Conservation (phyloP, 1,140 invertebrate species). For the Centruroides vittatus region DNA sequence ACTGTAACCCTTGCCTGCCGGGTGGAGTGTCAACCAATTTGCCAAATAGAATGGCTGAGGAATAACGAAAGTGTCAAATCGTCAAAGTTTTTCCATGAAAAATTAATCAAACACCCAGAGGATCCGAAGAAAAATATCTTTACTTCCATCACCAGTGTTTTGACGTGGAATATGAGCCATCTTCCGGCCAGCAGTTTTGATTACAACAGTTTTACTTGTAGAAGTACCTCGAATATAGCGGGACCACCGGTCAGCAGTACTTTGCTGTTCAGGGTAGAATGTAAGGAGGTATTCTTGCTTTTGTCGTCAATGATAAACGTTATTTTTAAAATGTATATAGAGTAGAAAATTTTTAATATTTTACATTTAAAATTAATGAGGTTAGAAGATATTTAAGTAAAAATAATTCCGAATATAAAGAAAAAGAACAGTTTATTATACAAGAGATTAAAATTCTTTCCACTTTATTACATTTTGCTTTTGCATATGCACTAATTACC, state of each 20-base stretch:
- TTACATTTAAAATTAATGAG: too few relatives aligned
- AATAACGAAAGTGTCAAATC: conserved; percentile 29
- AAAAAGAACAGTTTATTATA: too few relatives aligned
- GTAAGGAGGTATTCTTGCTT: conserved; percentile 41
- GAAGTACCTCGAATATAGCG: conserved; percentile 52
- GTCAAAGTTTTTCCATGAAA: conserved; percentile 11
- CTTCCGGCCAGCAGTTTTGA: conserved; percentile 36
- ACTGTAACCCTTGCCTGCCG: conserved; percentile 67
- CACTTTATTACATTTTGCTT: too few relatives aligned
- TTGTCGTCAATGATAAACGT: not conserved
- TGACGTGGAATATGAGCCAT: conserved; percentile 60
- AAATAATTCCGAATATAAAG: too few relatives aligned
- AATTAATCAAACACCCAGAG: conserved; percentile 1
- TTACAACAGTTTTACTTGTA: conserved; percentile 69
- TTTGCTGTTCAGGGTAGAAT: conserved; percentile 71
- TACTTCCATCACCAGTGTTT: conserved; percentile 63
- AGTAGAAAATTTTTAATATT: too few relatives aligned
- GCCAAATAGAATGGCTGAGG: conserved; percentile 70
- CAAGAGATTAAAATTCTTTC: too few relatives aligned
- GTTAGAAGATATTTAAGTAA: too few relatives aligned
- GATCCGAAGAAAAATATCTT: conserved; percentile 56
- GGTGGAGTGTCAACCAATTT: conserved; percentile 68
- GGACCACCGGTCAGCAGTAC: conserved; percentile 58
- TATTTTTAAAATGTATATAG: too few relatives aligned
- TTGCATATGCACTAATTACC: too few relatives aligned